These are phyloP conservation scores for Petrocephalus microphthalmus DNA, from an alignment of 2,113 vertebrate species.

Conservation along the genomic window DNA sequence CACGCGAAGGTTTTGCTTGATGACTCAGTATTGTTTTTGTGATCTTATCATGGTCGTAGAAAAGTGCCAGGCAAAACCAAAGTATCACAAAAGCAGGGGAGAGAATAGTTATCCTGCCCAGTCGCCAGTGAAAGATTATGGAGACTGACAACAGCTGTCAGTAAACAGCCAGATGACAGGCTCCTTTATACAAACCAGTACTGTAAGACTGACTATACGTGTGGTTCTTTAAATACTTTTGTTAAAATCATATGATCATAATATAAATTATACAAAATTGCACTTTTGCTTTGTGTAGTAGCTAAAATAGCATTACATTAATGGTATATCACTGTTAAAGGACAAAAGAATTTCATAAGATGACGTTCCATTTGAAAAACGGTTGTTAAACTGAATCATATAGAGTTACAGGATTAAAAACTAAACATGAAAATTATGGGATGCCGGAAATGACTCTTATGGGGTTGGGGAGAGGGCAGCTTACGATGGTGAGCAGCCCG, in stretches of 20 bases:
- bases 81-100: not conserved
- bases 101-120: not conserved
- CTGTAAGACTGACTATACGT: not conserved
- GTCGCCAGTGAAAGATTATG: not conserved
- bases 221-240: not conserved
- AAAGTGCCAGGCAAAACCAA: not conserved
- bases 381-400: not conserved
- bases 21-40: not conserved
- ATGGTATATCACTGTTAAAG: not conserved
- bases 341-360: not conserved
- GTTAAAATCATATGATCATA: not conserved
- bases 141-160: not conserved
- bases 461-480: constrained; percentile 27
- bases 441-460: not conserved
- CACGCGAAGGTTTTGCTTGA: not conserved
- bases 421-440: not conserved
- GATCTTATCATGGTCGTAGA: not conserved
- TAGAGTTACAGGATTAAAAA: not conserved
- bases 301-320: not conserved
- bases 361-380: not conserved
- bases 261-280: not conserved
- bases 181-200: not conserved
- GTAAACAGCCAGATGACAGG: not conserved
- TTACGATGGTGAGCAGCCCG: constrained; percentile 92
- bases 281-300: not conserved